Percentiles rank a stretch among this genome's conserved stretches.
These are phyloP conservation scores for Acronicta leporina DNA, from an alignment of 2,888 invertebrate genomes.

Conservation along the genomic window DNA sequence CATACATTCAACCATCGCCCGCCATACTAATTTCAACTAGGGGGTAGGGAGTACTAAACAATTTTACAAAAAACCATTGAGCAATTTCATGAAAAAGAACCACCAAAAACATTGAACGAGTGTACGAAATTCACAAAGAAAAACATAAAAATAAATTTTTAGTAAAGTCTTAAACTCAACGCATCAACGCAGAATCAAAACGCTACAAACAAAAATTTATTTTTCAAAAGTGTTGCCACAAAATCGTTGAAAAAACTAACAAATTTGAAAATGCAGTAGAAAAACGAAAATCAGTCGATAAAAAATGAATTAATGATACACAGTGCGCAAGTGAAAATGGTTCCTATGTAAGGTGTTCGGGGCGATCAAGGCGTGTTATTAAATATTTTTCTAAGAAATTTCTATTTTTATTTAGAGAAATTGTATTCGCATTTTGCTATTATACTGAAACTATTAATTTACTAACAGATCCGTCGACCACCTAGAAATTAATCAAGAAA, in stretches of 20 bases:
- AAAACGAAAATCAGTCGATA: constrained; percentile 57
- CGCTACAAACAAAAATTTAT: constrained; percentile 63
- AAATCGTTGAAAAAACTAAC: constrained; percentile 58
- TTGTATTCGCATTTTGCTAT: constrained; percentile 65
- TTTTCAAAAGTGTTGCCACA: constrained; percentile 69
- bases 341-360: constrained; percentile 63
- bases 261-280: constrained; percentile 59
- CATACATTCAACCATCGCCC: constrained; percentile 80
- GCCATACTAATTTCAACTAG: constrained; percentile 73
- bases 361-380: constrained; percentile 73
- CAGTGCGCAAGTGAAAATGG: constrained; percentile 68
- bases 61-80: constrained; percentile 79
- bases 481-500: constrained; percentile 39
- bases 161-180: constrained; percentile 58
- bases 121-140: constrained; percentile 67
- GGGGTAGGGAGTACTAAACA: constrained; percentile 82
- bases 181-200: constrained; percentile 61
- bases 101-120: constrained; percentile 68
- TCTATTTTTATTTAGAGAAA: constrained; percentile 65
- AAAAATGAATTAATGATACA: constrained; percentile 57
- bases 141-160: constrained; percentile 59
- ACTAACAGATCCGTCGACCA: constrained; percentile 53
- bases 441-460: constrained; percentile 71
- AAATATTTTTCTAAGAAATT: constrained; percentile 66
- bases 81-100: constrained; percentile 83